Base-by-base conservation (phyloP, 1,140 invertebrate genomes). In the Tetramorium parvispinum region DNA sequence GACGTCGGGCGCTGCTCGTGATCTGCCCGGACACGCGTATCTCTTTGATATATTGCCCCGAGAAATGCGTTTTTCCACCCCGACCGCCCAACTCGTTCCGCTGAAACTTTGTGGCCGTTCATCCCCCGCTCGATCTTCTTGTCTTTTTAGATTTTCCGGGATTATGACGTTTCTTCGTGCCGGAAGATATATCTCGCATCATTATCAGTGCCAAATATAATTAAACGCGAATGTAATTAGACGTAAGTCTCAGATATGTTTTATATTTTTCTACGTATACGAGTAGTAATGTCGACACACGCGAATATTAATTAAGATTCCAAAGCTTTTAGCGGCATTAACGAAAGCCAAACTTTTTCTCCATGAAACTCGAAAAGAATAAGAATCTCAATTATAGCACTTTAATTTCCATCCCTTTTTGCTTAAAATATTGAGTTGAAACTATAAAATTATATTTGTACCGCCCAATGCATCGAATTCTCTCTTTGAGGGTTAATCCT, bases 31-130 rank as follows among this genome's bases (percentile, higher is more conserved):
- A 90, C 90, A 83, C 85, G 88, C 79, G 77, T 91, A 91, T 91
- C 90, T 91, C 87, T 91, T 91, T 91, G 91, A 91, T 91, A 91
- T 91, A 91, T 90, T 83, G 75, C 88, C 27, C 21, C 46, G 71
- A 82, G 89, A 76, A 86, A 79, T 89, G 79, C 87, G 75, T 89
- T 89, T 88, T 89, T 81, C 63, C 24, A 71, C 43, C 53, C n/a
- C 65, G 21, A 43, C 71, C 27, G 16, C 32, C 21, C 59, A 24
- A 32, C 49, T 37, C 68, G 59, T 53, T 63, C 59, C 32, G 73
- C 65, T 71, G 49, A 70, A 87, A 85, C 88, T 91, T 92, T 61
- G 46, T 40, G 51, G 55, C 43, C 43, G 83, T 79, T 87, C 73
- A 65, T 87, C 86, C 65, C 55, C 59, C 87, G 85, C 87, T 79